Evolutionary conservation across 2,888 invertebrate species (phyloP), one percentile per base, ranked within the genome.

Genomic region (Flexamia atlantica): DNA sequence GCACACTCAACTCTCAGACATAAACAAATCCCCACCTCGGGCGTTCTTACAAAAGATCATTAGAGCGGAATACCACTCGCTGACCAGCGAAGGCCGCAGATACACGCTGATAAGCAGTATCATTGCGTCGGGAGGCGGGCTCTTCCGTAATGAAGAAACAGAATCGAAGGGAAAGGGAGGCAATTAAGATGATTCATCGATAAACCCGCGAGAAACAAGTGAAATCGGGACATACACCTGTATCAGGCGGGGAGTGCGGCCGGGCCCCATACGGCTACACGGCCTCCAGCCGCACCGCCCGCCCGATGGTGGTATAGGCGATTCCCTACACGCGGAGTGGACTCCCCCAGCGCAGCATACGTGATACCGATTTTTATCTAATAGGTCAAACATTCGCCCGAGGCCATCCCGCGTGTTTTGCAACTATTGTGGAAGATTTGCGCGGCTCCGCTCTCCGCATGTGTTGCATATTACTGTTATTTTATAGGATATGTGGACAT

Each of bases 181-280:
- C 79, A 79, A 79, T 79, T 79, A 79, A 79, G 79, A 79, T 79
- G 79, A 79, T 79, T 32, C 57, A 79, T 57, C 57, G 57, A 53
- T 53, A 79, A 79, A 50, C 50, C 50, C 76, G 25, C 14, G 30
- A 74, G 74, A 46, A 74, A 74, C 46, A 42, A 76, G 76, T 57
- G 79, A 79, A 79, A 79, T 57, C 79, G 46, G 32, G 5, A 50
- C 76, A 50, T 25, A 79, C 7, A n/a, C n/a, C 42, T 42, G 74
- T 42, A 74, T 42, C 74, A 74, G 40, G 74, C 42, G 70, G n/a
- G 20, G 9, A 9, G 40, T 40, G 12, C 40, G 40, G 12, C 40
- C 12, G 40, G 40, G 40, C 12, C 40, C 40, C 40, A 40, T n/a
- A n/a, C n/a, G n/a, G n/a, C n/a, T n/a, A n/a, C n/a, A n/a, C n/a